Evolutionary conservation across 2,797 vertebrate genomes (phyloP), one percentile per base, ranked within the genome.

Genomic region (Galaxias olidus): DNA sequence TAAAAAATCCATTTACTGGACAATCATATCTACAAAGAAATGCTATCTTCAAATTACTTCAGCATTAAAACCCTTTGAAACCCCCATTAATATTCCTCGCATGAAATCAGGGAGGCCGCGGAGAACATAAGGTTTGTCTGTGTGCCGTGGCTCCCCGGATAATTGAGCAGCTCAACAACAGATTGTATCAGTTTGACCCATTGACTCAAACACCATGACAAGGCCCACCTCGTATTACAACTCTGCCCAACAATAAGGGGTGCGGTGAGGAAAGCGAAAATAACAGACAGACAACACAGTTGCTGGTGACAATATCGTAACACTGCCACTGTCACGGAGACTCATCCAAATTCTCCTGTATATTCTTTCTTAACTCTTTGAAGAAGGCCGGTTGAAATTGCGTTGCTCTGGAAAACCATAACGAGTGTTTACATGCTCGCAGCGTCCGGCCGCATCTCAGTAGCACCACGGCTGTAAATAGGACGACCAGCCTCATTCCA

Each of bases 181-280:
- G 80, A 79, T 67, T 79, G 74, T 82, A 83, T 72, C 75, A 74
- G 65, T 75, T 72, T 78, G 80, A 86, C 76, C 76, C 78, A 65
- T 73, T 76, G 81, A 85, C 82, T 83, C 76, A 60, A 65, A 67
- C 30, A 42, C 71, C 48, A 42, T 4, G 56, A 76, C 66, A 62
- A 51, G 41, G 14, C 51, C 2, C 57, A 75, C 73, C 71, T 86
- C 83, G 79, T 74, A 77, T 90, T 89, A 86, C 89, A 84, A 69
- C 75, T 82, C 73, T 69, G 70, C 78, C 59, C 58, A 71, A 87
- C 77, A 90, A 88, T 85, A 80, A 86, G 59, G 82, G 87, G 84
- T 81, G 86, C 86, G 80, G 84, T 52, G 9, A 59, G 43, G 57
- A 45, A 44, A 59, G 45, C 11, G 10, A 47, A 47, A 11, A 47